These are phyloP conservation scores for Chaetodon trifascialis DNA, from an alignment of 2,113 vertebrate species.

Conservation along the genomic window DNA sequence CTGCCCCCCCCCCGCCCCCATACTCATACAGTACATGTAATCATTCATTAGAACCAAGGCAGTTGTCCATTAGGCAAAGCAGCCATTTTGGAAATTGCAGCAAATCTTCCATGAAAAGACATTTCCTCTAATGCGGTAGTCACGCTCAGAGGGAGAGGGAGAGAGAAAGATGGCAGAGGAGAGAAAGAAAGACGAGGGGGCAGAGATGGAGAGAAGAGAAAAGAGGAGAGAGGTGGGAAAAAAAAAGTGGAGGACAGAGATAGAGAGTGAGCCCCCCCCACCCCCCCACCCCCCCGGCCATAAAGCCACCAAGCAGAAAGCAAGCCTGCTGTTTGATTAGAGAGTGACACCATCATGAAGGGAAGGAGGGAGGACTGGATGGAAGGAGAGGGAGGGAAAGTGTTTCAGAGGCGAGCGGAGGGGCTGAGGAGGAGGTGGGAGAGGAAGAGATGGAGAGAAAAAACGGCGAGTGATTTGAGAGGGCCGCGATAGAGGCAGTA, in stretches of 20 bases:
- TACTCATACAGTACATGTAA: slow-evolving; percentile 65
- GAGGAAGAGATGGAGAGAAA: slow-evolving; percentile 45
- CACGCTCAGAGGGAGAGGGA: slow-evolving; percentile 82
- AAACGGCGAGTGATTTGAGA: slow-evolving; percentile 48
- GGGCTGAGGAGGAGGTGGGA: slow-evolving; percentile 54
- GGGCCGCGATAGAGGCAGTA: slow-evolving; percentile 62
- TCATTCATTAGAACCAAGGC: slow-evolving; percentile 85
- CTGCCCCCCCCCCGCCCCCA: slow-evolving; percentile 4
- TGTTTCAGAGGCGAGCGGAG: slow-evolving; percentile 54
- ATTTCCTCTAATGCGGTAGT: slow-evolving; percentile 93
- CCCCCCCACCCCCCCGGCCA: too few species aligned
- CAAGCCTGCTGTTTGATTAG: slow-evolving; percentile 90
- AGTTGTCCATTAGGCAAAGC: slow-evolving; percentile 91
- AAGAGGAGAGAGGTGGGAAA: slow-evolving; percentile 25
- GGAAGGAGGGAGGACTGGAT: slow-evolving; percentile 51
- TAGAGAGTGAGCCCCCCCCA: slow-evolving; percentile 56
- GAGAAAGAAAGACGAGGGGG: slow-evolving; percentile 56
- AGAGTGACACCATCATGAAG: slow-evolving; percentile 83
- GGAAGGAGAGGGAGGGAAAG: slow-evolving; percentile 51
- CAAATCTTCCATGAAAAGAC: slow-evolving; percentile 96
- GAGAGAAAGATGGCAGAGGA: slow-evolving; percentile 57
- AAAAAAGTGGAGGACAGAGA: slow-evolving; percentile 49
- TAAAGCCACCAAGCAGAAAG: slow-evolving; percentile 91
- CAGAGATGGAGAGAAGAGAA: slow-evolving; percentile 45
- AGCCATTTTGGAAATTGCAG: slow-evolving; percentile 91